Evolutionary conservation across 2,797 vertebrate species (phyloP).

Genomic region (Gymnoscopelus braueri): DNA sequence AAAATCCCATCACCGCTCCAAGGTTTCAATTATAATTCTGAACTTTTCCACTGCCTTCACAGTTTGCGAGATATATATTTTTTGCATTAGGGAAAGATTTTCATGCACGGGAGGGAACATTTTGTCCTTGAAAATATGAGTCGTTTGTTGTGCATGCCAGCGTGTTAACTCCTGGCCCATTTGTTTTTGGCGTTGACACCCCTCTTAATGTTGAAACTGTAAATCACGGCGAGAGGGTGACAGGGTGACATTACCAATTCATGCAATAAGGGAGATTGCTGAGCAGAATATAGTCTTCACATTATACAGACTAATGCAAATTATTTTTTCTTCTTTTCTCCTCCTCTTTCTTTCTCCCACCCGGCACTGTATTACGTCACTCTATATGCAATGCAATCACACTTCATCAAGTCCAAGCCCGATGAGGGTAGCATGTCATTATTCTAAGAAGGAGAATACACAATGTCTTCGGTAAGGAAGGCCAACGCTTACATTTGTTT

Average conservation of each 20-base stretch:
- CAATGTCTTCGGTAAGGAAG: slow-evolving; percentile 12
- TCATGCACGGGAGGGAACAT: slow-evolving; percentile 49
- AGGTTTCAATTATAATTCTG: slow-evolving; percentile 48
- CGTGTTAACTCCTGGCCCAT: slow-evolving; percentile 64
- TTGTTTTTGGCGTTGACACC: slow-evolving; percentile 73
- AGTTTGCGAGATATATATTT: slow-evolving; percentile 25
- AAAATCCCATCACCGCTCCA: slow-evolving; percentile 37
- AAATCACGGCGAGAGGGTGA: slow-evolving; percentile 69
- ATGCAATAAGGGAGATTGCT: slow-evolving; percentile 70
- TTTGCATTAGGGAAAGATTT: slow-evolving; percentile 33
- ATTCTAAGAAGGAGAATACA: slow-evolving; percentile 31
- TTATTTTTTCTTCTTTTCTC: slow-evolving; percentile 2
- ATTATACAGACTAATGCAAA: slow-evolving; percentile 47
- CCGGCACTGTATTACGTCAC: slow-evolving; percentile 36
- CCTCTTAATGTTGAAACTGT: slow-evolving; percentile 73
- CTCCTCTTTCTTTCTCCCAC: neutral
- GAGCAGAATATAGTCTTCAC: slow-evolving; percentile 56
- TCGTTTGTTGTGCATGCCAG: slow-evolving; percentile 52
- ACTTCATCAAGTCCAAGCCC: slow-evolving; percentile 35
- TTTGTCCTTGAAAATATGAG: slow-evolving; percentile 57
- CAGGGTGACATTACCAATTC: slow-evolving; percentile 72
- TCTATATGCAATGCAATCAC: slow-evolving; percentile 18
- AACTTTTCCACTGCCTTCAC: slow-evolving; percentile 29
- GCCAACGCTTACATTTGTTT: slow-evolving; percentile 28
- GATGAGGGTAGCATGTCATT: slow-evolving; percentile 30